A percentile compares a stretch with the other conserved stretches of the same genome.
phyloP scores from a whole-genome alignment of 2,113 vertebrate species.

The Marmota monax region DNA sequence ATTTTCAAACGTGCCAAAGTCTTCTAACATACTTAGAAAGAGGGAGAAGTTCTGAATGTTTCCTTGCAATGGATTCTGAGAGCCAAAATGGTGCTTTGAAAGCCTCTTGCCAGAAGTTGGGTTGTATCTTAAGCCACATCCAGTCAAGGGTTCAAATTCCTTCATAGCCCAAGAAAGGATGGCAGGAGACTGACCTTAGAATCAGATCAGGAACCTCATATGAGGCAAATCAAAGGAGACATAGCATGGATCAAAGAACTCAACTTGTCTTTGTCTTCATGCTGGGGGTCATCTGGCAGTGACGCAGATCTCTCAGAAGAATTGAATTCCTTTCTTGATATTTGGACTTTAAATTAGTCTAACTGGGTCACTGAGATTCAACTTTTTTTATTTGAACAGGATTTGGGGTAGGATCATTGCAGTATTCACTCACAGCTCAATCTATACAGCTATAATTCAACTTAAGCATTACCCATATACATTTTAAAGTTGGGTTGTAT shows the following conservation, averaged over 20 bases:
- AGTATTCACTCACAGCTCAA: background rate
- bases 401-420: slow-evolving; percentile 54
- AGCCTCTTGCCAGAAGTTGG: background rate
- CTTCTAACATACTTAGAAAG: background rate
- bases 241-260: background rate
- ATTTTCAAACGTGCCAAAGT: background rate
- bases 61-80: background rate
- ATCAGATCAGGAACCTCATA: background rate
- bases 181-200: background rate
- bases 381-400: slow-evolving; percentile 49
- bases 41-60: background rate
- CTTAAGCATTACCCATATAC: slow-evolving; percentile 42
- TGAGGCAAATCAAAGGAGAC: slow-evolving; percentile 12
- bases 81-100: background rate
- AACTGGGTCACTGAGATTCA: slow-evolving; percentile 48
- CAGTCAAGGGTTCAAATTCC: background rate
- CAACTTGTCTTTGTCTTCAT: background rate
- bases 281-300: background rate
- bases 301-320: slow-evolving; percentile 22
- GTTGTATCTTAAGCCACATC: background rate
- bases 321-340: slow-evolving; percentile 38
- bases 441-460: slow-evolving; percentile 51
- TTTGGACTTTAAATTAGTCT: slow-evolving; percentile 64
- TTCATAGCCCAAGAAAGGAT: background rate
- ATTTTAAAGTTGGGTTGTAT: slow-evolving; percentile 15